A percentile compares a stretch with the other conserved stretches of the same genome.
Conservation (phyloP, 1,140 invertebrate species). For the Mizuhopecten yessoensis region DNA sequence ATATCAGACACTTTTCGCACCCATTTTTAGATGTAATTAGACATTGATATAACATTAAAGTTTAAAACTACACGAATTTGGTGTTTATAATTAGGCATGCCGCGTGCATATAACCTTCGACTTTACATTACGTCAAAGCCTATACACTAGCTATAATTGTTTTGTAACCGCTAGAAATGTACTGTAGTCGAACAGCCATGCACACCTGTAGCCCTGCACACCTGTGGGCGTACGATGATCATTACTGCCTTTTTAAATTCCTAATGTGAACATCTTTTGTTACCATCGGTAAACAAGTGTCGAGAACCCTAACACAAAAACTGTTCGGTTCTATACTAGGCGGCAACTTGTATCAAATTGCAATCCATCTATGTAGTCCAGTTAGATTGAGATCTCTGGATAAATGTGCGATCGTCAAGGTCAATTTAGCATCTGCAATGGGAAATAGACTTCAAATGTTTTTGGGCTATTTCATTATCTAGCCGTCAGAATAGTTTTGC, state of each 20-base stretch:
- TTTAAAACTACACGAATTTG: too few relatives aligned
- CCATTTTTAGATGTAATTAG: too few relatives aligned
- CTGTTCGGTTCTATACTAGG: neutral
- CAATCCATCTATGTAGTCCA: slow-evolving; percentile 9
- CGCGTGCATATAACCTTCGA: too few relatives aligned
- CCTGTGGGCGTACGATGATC: neutral
- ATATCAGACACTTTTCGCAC: too few relatives aligned
- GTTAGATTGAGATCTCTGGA: neutral
- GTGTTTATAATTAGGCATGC: too few relatives aligned
- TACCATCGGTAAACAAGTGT: slow-evolving; percentile 17
- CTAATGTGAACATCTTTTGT: slow-evolving; percentile 16
- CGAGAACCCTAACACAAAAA: neutral
- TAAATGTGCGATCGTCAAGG: neutral
- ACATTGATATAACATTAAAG: too few relatives aligned
- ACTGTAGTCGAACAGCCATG: neutral
- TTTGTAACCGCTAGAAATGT: neutral
- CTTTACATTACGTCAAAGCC: too few relatives aligned
- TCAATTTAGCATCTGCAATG: slow-evolving; percentile 23
- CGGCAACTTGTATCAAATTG: slow-evolving; percentile 26
- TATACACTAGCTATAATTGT: too few relatives aligned
- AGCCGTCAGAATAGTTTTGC: neutral
- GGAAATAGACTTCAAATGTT: slow-evolving; percentile 28
- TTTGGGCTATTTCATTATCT: slow-evolving; percentile 27
- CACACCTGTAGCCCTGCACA: neutral
- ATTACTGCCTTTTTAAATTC: slow-evolving; percentile 29